phyloP scores from a whole-genome alignment of 2,113 vertebrate genomes.

The Meles meles region DNA sequence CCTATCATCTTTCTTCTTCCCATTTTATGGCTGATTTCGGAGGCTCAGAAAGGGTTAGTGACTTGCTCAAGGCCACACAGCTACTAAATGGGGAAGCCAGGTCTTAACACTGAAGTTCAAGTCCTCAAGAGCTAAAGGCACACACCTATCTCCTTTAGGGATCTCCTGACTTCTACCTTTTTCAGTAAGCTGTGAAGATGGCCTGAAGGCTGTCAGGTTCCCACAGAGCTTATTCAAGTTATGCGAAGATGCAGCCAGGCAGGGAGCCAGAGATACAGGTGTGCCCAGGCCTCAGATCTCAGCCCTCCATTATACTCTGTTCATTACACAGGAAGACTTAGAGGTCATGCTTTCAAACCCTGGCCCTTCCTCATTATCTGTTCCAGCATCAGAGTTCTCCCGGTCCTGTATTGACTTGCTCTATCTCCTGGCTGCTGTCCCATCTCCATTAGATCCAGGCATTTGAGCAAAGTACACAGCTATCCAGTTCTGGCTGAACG shows the following conservation, averaged over 20 bases:
- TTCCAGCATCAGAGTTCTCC: slow-evolving; percentile 49
- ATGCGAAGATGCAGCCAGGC: neutral
- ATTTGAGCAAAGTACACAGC: slow-evolving; percentile 58
- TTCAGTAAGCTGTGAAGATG: neutral
- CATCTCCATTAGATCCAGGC: slow-evolving; percentile 71
- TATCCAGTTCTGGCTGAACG: slow-evolving; percentile 52
- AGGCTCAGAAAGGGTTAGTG: neutral
- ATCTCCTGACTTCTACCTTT: neutral
- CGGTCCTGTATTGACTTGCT: slow-evolving; percentile 60
- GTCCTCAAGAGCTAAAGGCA: slow-evolving; percentile 3
- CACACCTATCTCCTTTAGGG: neutral
- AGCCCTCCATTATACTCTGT: slow-evolving; percentile 49
- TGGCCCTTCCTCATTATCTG: slow-evolving; percentile 67
- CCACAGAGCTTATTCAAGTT: slow-evolving; percentile 9
- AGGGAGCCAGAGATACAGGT: slow-evolving; percentile 39
- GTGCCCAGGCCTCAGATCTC: slow-evolving; percentile 52
- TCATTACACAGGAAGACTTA: slow-evolving; percentile 74
- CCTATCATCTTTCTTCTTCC: neutral
- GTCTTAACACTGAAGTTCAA: neutral
- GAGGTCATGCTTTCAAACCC: slow-evolving; percentile 71
- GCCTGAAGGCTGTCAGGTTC: neutral
- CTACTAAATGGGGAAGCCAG: neutral
- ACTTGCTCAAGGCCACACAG: neutral
- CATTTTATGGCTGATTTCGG: neutral
- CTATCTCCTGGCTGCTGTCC: slow-evolving; percentile 68